phyloP scores from a whole-genome alignment of 2,797 vertebrate species.

The Pelodytes ibericus region DNA sequence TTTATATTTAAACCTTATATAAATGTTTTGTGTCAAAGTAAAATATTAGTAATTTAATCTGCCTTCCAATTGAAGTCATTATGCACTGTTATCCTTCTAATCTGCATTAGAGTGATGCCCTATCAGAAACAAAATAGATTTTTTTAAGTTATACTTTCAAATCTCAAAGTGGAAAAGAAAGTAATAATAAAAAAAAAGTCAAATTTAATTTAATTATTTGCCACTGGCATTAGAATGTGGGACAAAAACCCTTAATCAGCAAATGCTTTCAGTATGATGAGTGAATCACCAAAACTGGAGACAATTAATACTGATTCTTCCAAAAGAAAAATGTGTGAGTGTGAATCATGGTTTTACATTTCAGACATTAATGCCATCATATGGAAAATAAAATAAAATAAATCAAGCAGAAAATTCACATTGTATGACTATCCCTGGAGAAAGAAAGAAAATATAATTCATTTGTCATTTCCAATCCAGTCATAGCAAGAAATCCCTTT shows the following conservation, averaged over 20 bases:
- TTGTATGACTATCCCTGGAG: not conserved
- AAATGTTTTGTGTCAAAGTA: not conserved
- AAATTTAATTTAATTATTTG: conserved; percentile 38
- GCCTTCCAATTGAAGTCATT: conserved; percentile 29
- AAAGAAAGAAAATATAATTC: not conserved
- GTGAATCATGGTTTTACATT: conserved; percentile 27
- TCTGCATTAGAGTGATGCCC: conserved; percentile 28
- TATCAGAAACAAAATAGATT: conserved; percentile 19
- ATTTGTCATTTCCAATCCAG: conserved; percentile 3
- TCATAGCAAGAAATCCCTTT: not conserved
- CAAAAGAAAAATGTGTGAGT: conserved; percentile 21
- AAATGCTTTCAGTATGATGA: conserved; percentile 34
- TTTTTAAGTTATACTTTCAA: conserved; percentile 17
- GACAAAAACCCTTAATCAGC: conserved; percentile 45
- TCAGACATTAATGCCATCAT: conserved; percentile 7
- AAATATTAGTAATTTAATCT: conserved; percentile 46
- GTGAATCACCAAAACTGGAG: conserved; percentile 20
- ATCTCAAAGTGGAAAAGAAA: conserved; percentile 18
- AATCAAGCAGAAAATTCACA: not conserved
- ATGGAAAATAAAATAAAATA: conserved; percentile 1
- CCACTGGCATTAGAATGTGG: conserved; percentile 30
- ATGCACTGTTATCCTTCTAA: not conserved
- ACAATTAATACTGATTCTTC: conserved; percentile 19
- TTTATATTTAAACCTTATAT: no score
- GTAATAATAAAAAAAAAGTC: conserved; percentile 2